Base-by-base conservation (phyloP, 2,797 vertebrate genomes). In the Eospalax fontanierii region DNA sequence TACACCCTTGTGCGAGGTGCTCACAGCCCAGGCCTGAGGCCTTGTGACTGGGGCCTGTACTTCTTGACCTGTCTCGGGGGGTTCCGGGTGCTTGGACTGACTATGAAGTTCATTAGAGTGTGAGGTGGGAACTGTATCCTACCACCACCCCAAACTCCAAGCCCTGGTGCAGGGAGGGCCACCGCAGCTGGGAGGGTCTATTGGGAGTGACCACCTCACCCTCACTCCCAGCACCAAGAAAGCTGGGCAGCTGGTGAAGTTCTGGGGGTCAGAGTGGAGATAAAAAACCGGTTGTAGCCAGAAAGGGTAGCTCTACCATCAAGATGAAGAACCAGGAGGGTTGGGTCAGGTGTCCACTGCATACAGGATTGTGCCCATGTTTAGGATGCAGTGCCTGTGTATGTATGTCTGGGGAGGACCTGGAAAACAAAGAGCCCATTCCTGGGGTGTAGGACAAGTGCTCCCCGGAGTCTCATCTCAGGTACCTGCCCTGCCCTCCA, bases 401-500 rank as follows among this genome's bases (percentile, higher is more conserved):
- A 10, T 30, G 33, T 54, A 71, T 22, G 35, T 75, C 6, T 16
- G 66, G 28, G 50, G 43, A 21, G 28, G 6, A 33, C 43, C 70
- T 65, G 75, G 66, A 68, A 79, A 84, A 92, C 95, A 96, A 91
- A 96, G 93, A 85, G 70, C 75, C 83, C 78, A 57, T 82, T 94
- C 75, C 35, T 65, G 80, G 76, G 4, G 6, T 28, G 18, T 4
- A 33, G 89, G 10, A 71, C 21, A 6, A 79, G 74, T n/a, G n/a
- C 38, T 50, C 85, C 78, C 22, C 12, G 82, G 22, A 50, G 22
- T 84, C 66, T 83, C 71, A n/a, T n/a, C n/a, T 78, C 54, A 30
- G 70, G 75, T 73, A 57, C 71, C 91, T 28, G 33, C 22, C 82
- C 75, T 4, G 1, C 61, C 89, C 65, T 43, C 61, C 61, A 21